Conservation (phyloP, 1,140 invertebrate genomes). For the Drosophila virilis region DNA sequence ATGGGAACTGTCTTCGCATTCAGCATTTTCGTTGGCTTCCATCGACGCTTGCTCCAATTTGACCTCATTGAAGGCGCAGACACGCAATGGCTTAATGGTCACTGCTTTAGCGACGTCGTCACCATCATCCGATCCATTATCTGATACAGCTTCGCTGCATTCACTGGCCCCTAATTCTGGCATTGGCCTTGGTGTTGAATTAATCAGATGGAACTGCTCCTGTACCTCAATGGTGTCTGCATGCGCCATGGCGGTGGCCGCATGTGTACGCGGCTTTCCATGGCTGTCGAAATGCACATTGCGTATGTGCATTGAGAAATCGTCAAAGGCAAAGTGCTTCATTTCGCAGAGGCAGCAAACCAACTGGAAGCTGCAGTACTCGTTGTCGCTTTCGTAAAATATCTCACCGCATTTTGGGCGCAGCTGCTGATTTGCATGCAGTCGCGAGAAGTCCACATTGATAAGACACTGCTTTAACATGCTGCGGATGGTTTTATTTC, state of each 20-base stretch:
- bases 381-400: constrained; percentile 58
- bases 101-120: constrained; percentile 2
- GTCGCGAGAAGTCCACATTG: constrained; percentile 53
- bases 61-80: constrained; percentile 3
- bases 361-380: constrained; percentile 56
- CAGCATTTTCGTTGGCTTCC: background rate
- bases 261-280: constrained; percentile 35
- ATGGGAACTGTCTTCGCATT: background rate
- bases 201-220: background rate
- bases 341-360: constrained; percentile 67
- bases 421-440: constrained; percentile 53
- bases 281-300: constrained; percentile 62
- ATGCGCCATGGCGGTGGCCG: constrained; percentile 5
- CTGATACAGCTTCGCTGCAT: constrained; percentile 1
- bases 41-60: background rate
- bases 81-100: background rate
- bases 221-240: background rate
- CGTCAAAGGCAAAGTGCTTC: constrained; percentile 69
- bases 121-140: constrained; percentile 7
- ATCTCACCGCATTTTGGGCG: constrained; percentile 71
- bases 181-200: background rate
- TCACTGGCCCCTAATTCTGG: background rate
- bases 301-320: constrained; percentile 65
- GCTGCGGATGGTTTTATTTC: constrained; percentile 22
- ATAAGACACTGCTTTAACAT: constrained; percentile 73